These are phyloP conservation scores for Pheucticus melanocephalus DNA, from an alignment of 2,113 vertebrate genomes.

Conservation along the genomic window DNA sequence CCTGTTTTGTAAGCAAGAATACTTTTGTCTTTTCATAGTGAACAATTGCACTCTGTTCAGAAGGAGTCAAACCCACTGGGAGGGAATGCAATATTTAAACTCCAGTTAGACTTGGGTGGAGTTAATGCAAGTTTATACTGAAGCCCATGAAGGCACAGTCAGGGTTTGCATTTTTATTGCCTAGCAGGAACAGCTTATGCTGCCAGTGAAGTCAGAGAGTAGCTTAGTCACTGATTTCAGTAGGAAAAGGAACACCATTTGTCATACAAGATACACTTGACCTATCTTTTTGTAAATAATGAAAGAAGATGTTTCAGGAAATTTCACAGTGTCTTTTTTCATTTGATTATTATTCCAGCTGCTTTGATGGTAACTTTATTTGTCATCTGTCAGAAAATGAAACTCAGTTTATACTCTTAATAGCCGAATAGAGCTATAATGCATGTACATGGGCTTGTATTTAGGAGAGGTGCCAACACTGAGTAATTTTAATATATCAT, in stretches of 20 bases:
- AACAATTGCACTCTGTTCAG: background rate
- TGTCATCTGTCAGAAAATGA: slow-evolving; percentile 57
- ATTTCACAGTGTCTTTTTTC: slow-evolving; percentile 27
- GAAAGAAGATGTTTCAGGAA: slow-evolving; percentile 19
- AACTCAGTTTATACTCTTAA: slow-evolving; percentile 50
- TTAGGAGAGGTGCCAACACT: slow-evolving; percentile 35
- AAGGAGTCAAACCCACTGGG: background rate
- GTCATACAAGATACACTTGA: background rate
- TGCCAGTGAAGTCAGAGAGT: background rate
- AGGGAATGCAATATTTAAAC: background rate
- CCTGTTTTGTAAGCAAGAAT: background rate
- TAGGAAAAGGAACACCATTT: background rate
- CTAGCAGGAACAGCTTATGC: background rate
- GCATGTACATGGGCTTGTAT: background rate
- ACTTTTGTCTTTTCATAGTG: background rate
- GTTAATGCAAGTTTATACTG: background rate
- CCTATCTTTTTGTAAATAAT: slow-evolving; percentile 42
- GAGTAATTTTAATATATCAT: slow-evolving; percentile 62
- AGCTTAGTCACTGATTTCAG: slow-evolving; percentile 6
- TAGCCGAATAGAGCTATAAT: background rate
- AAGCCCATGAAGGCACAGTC: background rate
- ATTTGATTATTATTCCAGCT: slow-evolving; percentile 29
- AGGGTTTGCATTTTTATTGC: background rate
- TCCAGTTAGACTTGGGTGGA: background rate
- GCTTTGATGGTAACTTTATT: slow-evolving; percentile 54